phyloP scores from a whole-genome alignment of 2,113 vertebrate genomes.

The Atlantisia rogersi region DNA sequence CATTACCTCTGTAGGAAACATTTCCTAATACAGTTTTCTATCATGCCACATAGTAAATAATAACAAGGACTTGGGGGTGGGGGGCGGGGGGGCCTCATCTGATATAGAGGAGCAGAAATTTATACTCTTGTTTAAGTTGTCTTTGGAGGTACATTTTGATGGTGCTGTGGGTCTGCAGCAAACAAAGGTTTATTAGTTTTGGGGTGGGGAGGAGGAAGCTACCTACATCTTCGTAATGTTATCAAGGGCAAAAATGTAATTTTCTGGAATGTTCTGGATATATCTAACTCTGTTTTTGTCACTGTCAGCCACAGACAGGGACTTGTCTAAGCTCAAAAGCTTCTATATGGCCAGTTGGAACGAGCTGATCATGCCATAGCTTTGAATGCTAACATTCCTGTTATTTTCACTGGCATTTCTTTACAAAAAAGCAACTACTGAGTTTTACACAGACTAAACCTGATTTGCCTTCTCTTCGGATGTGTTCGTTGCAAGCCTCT shows the following conservation, averaged over 20 bases:
- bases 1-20: not conserved
- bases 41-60: not conserved
- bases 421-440: not conserved
- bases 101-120: not conserved
- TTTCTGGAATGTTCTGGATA: slow-evolving; percentile 1
- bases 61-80: not conserved
- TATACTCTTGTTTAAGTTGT: not conserved
- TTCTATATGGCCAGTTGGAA: not conserved
- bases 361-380: not conserved
- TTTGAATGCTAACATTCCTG: not conserved
- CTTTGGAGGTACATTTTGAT: not conserved
- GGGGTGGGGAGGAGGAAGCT: not conserved
- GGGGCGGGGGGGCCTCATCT: not conserved
- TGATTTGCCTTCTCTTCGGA: not conserved
- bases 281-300: not conserved
- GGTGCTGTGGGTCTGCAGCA: not conserved
- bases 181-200: not conserved
- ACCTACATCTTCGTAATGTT: not conserved
- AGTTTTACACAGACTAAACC: not conserved
- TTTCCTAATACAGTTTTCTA: not conserved
- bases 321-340: not conserved
- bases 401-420: not conserved
- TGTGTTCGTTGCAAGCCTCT: not conserved
- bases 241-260: not conserved
- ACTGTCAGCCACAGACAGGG: not conserved